Percentiles rank a stretch among this genome's conserved stretches.
Evolutionary conservation across 2,113 vertebrate species (phyloP).

Genomic region (Amblyornis subalaris): DNA sequence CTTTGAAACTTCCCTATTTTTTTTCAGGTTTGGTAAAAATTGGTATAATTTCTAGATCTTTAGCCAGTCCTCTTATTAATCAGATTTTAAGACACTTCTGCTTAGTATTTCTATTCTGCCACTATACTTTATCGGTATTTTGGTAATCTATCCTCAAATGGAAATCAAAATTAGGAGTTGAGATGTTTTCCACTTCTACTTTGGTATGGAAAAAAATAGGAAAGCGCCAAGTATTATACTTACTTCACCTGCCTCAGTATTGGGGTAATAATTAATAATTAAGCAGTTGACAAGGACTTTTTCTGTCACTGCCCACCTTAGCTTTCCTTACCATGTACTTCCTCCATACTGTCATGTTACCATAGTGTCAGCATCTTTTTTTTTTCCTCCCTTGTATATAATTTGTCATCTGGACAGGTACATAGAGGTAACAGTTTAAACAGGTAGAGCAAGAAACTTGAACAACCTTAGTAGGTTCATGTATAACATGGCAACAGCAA

Average conservation of each 20-base stretch:
- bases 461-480: background rate
- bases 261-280: background rate
- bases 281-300: background rate
- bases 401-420: background rate
- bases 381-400: background rate
- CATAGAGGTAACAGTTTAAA: background rate
- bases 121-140: background rate
- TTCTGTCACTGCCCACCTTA: background rate
- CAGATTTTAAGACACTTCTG: background rate
- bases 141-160: background rate
- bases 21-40: background rate
- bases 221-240: background rate
- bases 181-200: background rate
- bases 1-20: background rate
- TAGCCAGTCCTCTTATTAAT: background rate
- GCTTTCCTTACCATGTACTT: background rate
- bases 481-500: background rate
- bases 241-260: background rate
- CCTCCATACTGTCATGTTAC: background rate
- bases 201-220: background rate
- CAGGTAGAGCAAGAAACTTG: background rate
- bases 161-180: background rate
- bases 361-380: background rate
- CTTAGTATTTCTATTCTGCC: background rate
- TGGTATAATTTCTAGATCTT: background rate